Base-by-base conservation (phyloP, 2,797 vertebrate species). In the Melanotaenia nigrans region DNA sequence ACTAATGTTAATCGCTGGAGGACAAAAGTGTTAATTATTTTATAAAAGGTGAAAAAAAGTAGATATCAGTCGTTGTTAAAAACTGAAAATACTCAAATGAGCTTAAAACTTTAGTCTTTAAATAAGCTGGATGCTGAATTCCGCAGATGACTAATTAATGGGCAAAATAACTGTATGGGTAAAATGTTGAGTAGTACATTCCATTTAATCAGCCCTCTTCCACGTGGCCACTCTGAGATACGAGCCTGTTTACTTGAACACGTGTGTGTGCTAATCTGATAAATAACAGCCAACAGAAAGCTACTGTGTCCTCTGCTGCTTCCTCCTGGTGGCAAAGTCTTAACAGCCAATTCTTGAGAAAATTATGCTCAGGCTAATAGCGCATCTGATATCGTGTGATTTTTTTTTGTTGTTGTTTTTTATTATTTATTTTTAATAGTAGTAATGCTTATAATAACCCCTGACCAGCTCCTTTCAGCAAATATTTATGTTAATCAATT, bases 401-500 rank as follows among this genome's bases (percentile, higher is more conserved):
- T 42, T 65, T 78, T 79, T 79, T 83, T 75, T 63, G 16, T 45
- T 13, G 6, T 42, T 42, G 14, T 42, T 42, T 42, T 55, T 30
- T 55, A 66, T 59, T 49, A 36, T 28, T 28, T 28, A 28, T 30
- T 30, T 30, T 30, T 30, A 4, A 30, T 61, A 59, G 38, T 33
- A 59, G 61, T 70, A 69, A 71, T 67, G 61, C 79, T 90, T 85
- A 90, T 84, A 88, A 83, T 78, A 71, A 72, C 55, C 61, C 59
- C 42, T 80, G 69, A 85, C 68, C 69, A 70, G 77, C 84, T 71
- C 65, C 80, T 80, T 78, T 82, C 59, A 78, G 77, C 64, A 89
- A 90, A 92, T 87, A 89, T 90, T 90, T 89, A 82, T 65, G 64
- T 51, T 24, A n/a, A 83, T 59, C 73, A 67, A 71, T 76, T 73